Conservation (phyloP, 2,113 vertebrate genomes). For the Alouatta palliata region DNA sequence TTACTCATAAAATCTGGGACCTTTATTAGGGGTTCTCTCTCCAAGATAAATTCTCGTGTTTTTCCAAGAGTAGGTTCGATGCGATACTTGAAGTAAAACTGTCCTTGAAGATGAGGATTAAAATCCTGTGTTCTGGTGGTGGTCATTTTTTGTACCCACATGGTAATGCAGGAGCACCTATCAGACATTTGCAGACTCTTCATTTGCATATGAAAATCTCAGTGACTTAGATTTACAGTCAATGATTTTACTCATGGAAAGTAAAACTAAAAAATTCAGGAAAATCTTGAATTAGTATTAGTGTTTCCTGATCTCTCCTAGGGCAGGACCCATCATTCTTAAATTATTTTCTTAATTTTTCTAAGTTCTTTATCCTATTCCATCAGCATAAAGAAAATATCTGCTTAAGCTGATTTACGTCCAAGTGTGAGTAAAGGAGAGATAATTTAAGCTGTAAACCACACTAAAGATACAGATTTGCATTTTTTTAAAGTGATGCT, state of each 20-base stretch:
- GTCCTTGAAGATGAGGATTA: neutral
- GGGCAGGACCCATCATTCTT: neutral
- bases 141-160: neutral
- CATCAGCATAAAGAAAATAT: neutral
- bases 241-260: neutral
- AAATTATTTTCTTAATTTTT: neutral
- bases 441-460: neutral
- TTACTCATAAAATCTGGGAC: conserved; percentile 83
- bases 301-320: neutral
- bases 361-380: neutral
- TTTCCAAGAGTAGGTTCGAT: conserved; percentile 38
- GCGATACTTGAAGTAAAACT: neutral
- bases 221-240: neutral
- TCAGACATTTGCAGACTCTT: neutral
- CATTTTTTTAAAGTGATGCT: conserved; percentile 20
- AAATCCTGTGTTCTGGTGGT: neutral
- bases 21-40: conserved; percentile 73
- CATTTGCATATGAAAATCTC: neutral
- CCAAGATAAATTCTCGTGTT: conserved; percentile 60
- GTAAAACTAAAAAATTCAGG: neutral
- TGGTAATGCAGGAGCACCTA: neutral
- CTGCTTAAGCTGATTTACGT: neutral
- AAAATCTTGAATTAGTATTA: neutral
- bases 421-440: neutral
- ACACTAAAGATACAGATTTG: neutral